These are phyloP conservation scores for Timema cristinae DNA, from an alignment of 2,888 invertebrate genomes.

Conservation along the genomic window DNA sequence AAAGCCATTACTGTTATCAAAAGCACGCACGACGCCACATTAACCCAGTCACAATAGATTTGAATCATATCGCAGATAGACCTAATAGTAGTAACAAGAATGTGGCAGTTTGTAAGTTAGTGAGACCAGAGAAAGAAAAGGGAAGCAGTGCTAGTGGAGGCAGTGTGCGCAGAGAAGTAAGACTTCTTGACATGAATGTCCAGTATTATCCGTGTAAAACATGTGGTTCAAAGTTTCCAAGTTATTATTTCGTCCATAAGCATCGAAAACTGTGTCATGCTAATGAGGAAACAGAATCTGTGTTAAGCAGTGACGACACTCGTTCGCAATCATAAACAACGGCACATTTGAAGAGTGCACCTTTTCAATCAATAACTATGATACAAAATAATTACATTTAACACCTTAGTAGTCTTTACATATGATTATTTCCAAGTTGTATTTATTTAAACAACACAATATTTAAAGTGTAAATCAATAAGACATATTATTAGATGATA, in stretches of 20 bases:
- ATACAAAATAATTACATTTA: no score
- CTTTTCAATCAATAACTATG: no score
- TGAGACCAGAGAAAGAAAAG: slow-evolving; percentile 21
- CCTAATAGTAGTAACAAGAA: slow-evolving; percentile 18
- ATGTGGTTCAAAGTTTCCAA: slow-evolving; percentile 88
- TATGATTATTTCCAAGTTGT: no score
- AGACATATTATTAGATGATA: no score
- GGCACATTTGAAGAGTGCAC: slow-evolving; percentile 16
- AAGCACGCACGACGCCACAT: slow-evolving; percentile 69
- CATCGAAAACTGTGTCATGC: slow-evolving; percentile 83
- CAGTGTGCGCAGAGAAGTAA: slow-evolving; percentile 51
- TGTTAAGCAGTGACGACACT: slow-evolving; percentile 40
- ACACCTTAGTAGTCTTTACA: no score
- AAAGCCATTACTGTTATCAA: slow-evolving; percentile 81
- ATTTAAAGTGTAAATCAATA: no score
- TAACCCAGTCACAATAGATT: slow-evolving; percentile 55
- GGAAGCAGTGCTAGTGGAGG: slow-evolving; percentile 23
- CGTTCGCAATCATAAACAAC: slow-evolving; percentile 25
- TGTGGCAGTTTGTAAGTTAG: slow-evolving; percentile 17
- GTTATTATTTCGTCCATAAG: slow-evolving; percentile 91
- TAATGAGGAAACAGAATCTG: slow-evolving; percentile 49
- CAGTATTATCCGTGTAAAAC: slow-evolving; percentile 93
- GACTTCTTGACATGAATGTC: slow-evolving; percentile 69
- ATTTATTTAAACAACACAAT: no score
- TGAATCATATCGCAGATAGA: slow-evolving; percentile 31